These are phyloP conservation scores for Setophaga coronata DNA, from an alignment of 2,113 vertebrate genomes.

Conservation along the genomic window DNA sequence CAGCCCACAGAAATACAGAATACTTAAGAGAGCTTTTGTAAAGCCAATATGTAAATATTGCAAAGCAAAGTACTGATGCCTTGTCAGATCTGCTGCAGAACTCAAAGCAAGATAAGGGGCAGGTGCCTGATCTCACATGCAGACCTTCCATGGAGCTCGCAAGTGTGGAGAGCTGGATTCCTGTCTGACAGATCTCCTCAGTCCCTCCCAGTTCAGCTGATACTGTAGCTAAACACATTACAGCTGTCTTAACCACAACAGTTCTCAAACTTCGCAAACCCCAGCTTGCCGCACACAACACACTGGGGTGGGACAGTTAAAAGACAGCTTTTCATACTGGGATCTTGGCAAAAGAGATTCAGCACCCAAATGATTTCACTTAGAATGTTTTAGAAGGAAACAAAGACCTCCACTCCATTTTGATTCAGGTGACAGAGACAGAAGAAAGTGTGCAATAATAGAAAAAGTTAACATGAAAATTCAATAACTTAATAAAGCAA, in stretches of 20 bases:
- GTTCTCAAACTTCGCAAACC: neutral
- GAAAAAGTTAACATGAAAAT: neutral
- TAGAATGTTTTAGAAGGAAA: neutral
- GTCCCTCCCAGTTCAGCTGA: neutral
- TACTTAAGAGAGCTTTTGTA: neutral
- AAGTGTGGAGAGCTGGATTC: neutral
- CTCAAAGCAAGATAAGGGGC: neutral
- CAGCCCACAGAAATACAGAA: neutral
- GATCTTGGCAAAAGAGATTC: neutral
- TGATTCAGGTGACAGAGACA: neutral
- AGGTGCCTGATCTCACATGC: neutral
- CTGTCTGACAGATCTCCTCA: neutral
- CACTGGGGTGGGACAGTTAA: neutral
- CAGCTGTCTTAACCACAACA: neutral
- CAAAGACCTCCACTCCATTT: neutral
- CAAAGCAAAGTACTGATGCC: neutral
- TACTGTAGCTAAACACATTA: rapidly evolving
- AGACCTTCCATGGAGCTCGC: neutral
- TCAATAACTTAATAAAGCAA: neutral
- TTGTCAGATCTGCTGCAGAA: neutral
- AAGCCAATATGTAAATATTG: neutral
- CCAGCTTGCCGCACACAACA: neutral
- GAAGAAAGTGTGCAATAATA: neutral
- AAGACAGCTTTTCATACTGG: neutral
- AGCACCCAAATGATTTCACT: neutral